Evolutionary conservation across 2,113 vertebrate genomes (phyloP).

Genomic region (Peucedramus taeniatus): DNA sequence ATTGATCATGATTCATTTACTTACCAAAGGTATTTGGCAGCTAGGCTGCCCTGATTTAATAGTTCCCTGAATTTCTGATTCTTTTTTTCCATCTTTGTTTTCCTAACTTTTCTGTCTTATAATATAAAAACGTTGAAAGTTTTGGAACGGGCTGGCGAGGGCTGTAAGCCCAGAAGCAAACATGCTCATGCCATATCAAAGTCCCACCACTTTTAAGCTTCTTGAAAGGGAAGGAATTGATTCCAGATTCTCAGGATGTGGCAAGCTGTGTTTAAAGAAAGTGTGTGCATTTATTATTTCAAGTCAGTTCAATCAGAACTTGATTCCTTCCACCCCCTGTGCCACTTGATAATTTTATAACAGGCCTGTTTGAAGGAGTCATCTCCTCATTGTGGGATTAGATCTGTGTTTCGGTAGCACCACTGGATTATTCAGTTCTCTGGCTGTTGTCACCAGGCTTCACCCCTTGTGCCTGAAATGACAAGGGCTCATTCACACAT

Average conservation of each 20-base stretch:
- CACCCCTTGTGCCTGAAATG: background rate
- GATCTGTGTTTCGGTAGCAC: background rate
- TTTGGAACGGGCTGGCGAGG: background rate
- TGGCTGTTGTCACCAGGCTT: background rate
- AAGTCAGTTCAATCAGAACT: conserved; percentile 65
- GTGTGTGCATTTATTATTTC: conserved; percentile 70
- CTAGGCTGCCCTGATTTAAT: conserved; percentile 28
- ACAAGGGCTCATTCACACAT: background rate
- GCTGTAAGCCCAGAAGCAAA: conserved; percentile 71
- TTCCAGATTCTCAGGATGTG: conserved; percentile 74
- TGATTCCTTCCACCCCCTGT: conserved; percentile 43
- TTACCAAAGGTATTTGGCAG: conserved; percentile 49
- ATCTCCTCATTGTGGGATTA: background rate
- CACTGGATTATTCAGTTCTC: background rate
- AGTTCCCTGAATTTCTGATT: conserved; percentile 50
- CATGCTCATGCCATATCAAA: conserved; percentile 59
- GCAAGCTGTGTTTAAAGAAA: conserved; percentile 64
- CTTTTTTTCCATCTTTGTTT: conserved; percentile 44
- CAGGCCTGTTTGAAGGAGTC: background rate
- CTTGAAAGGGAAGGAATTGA: conserved; percentile 63
- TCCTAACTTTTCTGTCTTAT: conserved; percentile 55
- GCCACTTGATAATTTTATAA: conserved; percentile 54
- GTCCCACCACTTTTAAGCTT: conserved; percentile 52
- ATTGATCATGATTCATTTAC: conserved; percentile 49
- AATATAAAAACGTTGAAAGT: conserved; percentile 45